Conservation (phyloP, 2,113 vertebrate species). For the pig (Sus scrofa) region DNA sequence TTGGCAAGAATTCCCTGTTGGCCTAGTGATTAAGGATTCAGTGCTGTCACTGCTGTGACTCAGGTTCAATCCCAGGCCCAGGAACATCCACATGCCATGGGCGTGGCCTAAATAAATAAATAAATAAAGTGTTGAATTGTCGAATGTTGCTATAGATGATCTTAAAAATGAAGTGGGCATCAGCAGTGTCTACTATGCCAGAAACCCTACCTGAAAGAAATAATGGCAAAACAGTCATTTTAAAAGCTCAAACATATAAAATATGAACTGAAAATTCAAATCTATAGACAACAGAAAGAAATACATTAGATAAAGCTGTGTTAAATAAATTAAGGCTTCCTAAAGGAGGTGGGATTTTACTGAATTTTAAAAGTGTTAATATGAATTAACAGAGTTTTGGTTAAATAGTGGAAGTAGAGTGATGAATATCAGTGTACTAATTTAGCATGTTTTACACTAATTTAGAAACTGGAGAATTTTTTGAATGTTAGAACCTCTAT, state of each 20-base stretch:
- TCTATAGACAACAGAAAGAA: not conserved
- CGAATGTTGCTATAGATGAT: too few species aligned
- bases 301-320: not conserved
- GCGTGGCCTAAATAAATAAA: too few species aligned
- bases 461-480: not conserved
- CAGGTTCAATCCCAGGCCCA: too few species aligned
- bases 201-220: not conserved
- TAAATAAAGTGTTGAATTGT: too few species aligned
- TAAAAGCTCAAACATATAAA: not conserved
- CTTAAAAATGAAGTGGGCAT: not conserved
- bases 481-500: not conserved
- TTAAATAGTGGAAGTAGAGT: not conserved
- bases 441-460: not conserved
- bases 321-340: not conserved
- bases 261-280: not conserved
- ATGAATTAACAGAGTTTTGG: not conserved
- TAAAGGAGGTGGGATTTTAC: not conserved
- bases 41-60: too few species aligned
- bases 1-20: not conserved
- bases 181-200: not conserved
- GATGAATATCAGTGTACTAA: not conserved
- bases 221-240: not conserved
- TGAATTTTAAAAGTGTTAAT: not conserved
- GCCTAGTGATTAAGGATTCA: too few species aligned
- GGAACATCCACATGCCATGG: too few species aligned